Conservation (phyloP, 2,113 vertebrate genomes). For the Eublepharis macularius region DNA sequence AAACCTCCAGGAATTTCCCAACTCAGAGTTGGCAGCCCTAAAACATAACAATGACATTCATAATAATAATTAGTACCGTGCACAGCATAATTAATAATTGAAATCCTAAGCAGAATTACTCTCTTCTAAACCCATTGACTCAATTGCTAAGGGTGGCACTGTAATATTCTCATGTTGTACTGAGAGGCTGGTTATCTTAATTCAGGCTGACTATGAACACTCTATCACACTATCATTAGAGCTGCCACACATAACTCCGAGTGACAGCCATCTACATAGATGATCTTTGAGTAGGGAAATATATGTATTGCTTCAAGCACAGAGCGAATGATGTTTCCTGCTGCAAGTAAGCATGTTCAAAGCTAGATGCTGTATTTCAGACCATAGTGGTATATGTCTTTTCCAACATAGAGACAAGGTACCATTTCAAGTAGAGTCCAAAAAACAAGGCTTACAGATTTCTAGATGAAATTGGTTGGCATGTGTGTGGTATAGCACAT, state of each 20-base stretch:
- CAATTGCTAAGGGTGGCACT: too few species aligned
- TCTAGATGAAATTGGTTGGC: conserved; percentile 18
- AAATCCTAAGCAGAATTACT: too few species aligned
- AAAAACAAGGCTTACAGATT: not conserved
- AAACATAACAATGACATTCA: not conserved
- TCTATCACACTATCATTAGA: not conserved
- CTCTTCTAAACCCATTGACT: too few species aligned
- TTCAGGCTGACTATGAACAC: not conserved
- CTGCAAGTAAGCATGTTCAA: not conserved
- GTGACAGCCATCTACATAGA: not conserved
- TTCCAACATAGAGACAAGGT: not conserved
- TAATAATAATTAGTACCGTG: not conserved
- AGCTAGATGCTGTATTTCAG: not conserved
- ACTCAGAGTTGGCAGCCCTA: too few species aligned
- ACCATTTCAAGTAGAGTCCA: not conserved
- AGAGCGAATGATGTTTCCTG: not conserved
- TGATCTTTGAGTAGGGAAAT: not conserved
- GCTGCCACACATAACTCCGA: not conserved
- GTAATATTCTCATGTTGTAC: not conserved
- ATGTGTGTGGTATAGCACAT: not conserved
- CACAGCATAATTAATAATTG: not conserved
- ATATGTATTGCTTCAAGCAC: not conserved
- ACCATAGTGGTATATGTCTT: not conserved
- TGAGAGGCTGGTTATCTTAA: not conserved
- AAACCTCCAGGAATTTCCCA: too few species aligned